These are phyloP conservation scores for Colletes collaris DNA, from an alignment of 2,888 invertebrate genomes.

Conservation along the genomic window DNA sequence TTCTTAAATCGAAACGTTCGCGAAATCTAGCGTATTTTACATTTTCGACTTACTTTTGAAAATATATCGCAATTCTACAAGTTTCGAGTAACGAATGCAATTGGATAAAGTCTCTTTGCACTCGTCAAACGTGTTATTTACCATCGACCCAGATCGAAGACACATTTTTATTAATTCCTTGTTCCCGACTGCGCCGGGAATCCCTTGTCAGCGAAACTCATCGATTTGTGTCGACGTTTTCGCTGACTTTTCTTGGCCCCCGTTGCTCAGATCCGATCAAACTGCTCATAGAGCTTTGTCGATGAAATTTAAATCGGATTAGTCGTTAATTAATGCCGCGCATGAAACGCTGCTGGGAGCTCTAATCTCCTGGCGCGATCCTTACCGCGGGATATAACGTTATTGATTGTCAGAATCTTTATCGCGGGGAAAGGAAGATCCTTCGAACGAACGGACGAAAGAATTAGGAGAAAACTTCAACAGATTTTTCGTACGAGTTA, in stretches of 20 bases:
- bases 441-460: not conserved
- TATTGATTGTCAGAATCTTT: no score
- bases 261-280: not conserved
- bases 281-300: not conserved
- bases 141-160: not conserved
- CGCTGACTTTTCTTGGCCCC: not conserved
- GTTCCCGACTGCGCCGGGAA: not conserved
- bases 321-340: constrained; percentile 4
- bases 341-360: not conserved
- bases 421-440: not conserved
- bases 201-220: constrained; percentile 22
- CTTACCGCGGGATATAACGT: not conserved
- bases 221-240: not conserved
- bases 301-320: constrained; percentile 18
- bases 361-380: constrained; percentile 1
- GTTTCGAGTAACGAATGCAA: no score
- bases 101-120: no score
- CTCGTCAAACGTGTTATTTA: not conserved
- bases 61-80: no score
- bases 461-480: not conserved
- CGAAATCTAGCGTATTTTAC: no score
- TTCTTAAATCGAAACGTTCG: no score
- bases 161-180: not conserved
- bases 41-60: not conserved
- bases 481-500: no score